These are phyloP conservation scores for Geopemphigus sp. DNA, from an alignment of 1,140 invertebrate genomes.

Conservation along the genomic window DNA sequence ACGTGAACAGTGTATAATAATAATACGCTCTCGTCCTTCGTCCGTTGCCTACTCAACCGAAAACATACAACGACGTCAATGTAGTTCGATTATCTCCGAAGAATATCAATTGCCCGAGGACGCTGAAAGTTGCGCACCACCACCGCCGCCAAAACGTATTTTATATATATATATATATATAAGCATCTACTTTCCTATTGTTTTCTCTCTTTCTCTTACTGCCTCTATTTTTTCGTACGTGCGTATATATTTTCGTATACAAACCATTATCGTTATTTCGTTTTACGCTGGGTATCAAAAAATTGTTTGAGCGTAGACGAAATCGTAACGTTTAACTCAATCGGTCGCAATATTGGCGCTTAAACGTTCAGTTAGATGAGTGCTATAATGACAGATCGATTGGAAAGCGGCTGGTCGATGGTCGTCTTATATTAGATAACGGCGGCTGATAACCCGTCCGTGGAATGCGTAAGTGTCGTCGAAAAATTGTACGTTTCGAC, in stretches of 20 bases:
- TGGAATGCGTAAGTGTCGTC: background rate
- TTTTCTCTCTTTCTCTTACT: background rate
- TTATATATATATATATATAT: too few species aligned
- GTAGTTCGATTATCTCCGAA: constrained; percentile 10
- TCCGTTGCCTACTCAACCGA: background rate
- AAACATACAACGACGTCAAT: background rate
- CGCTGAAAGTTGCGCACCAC: constrained; percentile 26
- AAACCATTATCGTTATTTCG: background rate
- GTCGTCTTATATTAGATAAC: too few species aligned
- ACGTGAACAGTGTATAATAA: background rate
- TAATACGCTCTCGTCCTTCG: background rate
- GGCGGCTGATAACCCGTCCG: too few species aligned
- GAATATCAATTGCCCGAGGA: constrained; percentile 16
- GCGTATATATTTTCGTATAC: too few species aligned
- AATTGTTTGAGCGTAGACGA: background rate
- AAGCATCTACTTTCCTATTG: background rate
- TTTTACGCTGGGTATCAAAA: background rate
- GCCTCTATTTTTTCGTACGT: too few species aligned
- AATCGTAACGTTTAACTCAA: background rate
- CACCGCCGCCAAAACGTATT: background rate
- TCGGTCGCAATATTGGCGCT: background rate
- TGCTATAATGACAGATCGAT: too few species aligned
- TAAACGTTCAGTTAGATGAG: too few species aligned
- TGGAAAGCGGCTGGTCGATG: too few species aligned
- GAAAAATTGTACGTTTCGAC: too few species aligned